Percentiles rank a stretch among this genome's conserved stretches.
Conservation (phyloP, 2,888 invertebrate genomes). For the Tenodera sinensis region DNA sequence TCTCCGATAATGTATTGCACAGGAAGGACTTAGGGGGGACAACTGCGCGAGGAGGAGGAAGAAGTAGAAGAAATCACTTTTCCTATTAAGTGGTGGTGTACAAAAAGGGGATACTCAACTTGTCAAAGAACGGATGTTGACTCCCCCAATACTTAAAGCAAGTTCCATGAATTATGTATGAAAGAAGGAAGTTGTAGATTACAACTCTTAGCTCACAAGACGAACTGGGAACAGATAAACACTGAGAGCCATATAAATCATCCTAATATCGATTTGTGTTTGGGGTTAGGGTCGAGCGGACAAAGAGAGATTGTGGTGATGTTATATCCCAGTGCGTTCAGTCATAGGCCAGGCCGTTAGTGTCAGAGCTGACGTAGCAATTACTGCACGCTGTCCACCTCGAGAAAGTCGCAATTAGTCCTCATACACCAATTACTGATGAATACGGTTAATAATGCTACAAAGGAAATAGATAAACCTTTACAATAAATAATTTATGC, state of each 20-base stretch:
- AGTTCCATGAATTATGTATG: constrained; percentile 11
- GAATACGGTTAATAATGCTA: too few species aligned
- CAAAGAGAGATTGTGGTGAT: background rate
- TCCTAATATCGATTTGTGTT: background rate
- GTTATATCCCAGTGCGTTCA: background rate
- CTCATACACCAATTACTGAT: too few species aligned
- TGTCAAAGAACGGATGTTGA: background rate
- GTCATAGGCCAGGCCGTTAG: background rate
- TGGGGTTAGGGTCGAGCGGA: background rate
- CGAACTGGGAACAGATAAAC: constrained; percentile 6
- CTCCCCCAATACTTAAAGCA: background rate
- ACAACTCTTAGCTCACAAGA: background rate
- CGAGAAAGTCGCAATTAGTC: background rate
- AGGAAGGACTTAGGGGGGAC: background rate
- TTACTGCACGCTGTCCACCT: background rate
- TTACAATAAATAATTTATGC: too few species aligned
- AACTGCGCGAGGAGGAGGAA: background rate
- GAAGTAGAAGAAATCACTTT: background rate
- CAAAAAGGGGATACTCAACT: background rate
- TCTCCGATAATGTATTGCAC: background rate
- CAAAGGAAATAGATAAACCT: too few species aligned
- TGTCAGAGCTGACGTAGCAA: background rate
- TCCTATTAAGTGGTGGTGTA: background rate
- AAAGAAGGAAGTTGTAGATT: background rate
- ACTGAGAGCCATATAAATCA: background rate